Conservation (phyloP, 1,140 invertebrate species). For the Drosophila nannoptera region DNA sequence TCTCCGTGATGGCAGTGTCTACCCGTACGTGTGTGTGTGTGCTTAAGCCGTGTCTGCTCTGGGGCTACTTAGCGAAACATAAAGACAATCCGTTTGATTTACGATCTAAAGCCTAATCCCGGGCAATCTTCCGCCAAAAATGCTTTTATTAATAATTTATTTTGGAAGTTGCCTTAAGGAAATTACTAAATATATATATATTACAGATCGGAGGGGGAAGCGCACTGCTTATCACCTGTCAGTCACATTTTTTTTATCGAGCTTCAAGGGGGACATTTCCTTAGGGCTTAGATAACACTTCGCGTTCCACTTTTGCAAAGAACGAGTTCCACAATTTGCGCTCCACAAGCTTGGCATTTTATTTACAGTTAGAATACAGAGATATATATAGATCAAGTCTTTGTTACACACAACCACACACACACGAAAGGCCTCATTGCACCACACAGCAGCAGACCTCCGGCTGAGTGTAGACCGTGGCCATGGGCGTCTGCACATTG, state of each 20-base stretch:
- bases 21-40: neutral
- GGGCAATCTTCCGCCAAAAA: neutral
- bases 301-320: neutral
- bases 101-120: neutral
- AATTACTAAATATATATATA: too few relatives aligned
- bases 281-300: neutral
- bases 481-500: conserved; percentile 3
- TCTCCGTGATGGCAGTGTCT: conserved; percentile 20
- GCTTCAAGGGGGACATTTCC: neutral
- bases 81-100: conserved; percentile 61
- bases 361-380: conserved; percentile 15
- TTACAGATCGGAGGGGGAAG: too few relatives aligned
- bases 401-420: conserved; percentile 6
- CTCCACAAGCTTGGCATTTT: conserved; percentile 46
- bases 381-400: conserved; percentile 2
- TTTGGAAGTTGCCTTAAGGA: too few relatives aligned
- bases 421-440: conserved; percentile 1
- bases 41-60: conserved; percentile 11
- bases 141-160: too few relatives aligned
- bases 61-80: conserved; percentile 34
- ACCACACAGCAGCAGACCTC: conserved; percentile 41
- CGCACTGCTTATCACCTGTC: neutral
- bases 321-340: conserved; percentile 4
- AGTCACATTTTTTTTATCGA: neutral
- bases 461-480: conserved; percentile 36